Evolutionary conservation across 2,113 vertebrate genomes (phyloP).

Genomic region (Vanacampus margaritifer): DNA sequence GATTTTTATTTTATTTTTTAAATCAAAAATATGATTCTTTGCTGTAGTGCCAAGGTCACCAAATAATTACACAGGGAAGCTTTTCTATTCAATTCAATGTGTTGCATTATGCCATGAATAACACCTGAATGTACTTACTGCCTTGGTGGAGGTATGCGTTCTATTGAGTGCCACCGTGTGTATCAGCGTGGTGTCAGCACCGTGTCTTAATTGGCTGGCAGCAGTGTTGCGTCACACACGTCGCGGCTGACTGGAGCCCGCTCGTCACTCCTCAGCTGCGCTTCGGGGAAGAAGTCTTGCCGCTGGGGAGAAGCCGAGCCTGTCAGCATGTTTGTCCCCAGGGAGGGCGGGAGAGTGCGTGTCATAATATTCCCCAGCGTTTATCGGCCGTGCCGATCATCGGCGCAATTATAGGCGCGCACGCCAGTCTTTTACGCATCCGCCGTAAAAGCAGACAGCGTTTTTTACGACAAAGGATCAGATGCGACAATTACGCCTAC

Average conservation of each 20-base stretch:
- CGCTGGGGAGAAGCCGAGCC: conserved; percentile 12
- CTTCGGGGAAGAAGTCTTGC: conserved; percentile 14
- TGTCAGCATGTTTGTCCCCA: conserved; percentile 27
- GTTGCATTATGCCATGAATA: not conserved
- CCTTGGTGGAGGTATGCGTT: not conserved
- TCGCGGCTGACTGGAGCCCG: not conserved
- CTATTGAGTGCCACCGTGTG: not conserved
- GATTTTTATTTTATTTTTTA: too few species aligned
- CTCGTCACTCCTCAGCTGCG: not conserved
- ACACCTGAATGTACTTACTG: not conserved
- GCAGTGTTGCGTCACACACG: conserved; percentile 15
- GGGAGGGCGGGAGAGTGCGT: conserved; percentile 4
- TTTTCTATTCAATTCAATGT: too few species aligned
- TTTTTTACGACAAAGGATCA: conserved; percentile 72
- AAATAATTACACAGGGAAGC: too few species aligned
- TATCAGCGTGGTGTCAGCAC: not conserved
- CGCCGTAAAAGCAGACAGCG: conserved; percentile 65
- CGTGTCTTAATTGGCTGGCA: conserved; percentile 48
- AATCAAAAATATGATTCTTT: too few species aligned
- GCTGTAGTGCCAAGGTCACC: too few species aligned
- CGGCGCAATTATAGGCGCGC: conserved; percentile 44
- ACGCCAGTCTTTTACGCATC: conserved; percentile 55
- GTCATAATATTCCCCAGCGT: conserved; percentile 13
- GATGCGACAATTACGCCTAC: conserved; percentile 58
- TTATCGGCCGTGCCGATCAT: conserved; percentile 43